phyloP scores from a whole-genome alignment of 1,140 invertebrate species.

The Calosoma granatense region DNA sequence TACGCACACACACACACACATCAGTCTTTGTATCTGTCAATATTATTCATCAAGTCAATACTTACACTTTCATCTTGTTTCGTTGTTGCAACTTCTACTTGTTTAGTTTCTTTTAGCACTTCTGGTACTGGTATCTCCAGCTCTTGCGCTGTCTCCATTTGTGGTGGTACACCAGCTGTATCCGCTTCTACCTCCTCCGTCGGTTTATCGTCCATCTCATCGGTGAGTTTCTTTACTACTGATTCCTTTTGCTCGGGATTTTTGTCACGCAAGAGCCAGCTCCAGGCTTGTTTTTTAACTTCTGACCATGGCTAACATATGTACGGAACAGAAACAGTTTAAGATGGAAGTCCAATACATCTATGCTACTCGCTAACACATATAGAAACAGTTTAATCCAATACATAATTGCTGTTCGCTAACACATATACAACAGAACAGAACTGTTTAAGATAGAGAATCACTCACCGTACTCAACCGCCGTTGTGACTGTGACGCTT shows the following conservation, averaged over 20 bases:
- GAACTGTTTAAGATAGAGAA: too few relatives aligned
- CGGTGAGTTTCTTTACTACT: background rate
- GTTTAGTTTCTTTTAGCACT: background rate
- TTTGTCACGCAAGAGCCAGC: constrained; percentile 12
- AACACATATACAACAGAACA: too few relatives aligned
- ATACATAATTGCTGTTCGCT: too few relatives aligned
- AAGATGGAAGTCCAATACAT: constrained; percentile 19
- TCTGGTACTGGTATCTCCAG: too few relatives aligned
- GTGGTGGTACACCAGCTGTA: background rate
- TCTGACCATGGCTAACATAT: constrained; percentile 41
- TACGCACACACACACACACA: too few relatives aligned
- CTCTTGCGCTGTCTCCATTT: too few relatives aligned
- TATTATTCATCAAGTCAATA: background rate
- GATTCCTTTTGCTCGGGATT: background rate
- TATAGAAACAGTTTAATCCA: too few relatives aligned
- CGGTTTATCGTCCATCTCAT: background rate
- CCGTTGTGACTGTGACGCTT: too few relatives aligned
- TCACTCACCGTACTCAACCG: background rate
- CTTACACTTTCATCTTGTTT: background rate
- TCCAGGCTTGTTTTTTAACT: constrained; percentile 37
- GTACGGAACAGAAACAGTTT: constrained; percentile 6
- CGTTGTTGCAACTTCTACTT: background rate
- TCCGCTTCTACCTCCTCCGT: background rate
- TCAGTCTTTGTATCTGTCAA: too few relatives aligned
- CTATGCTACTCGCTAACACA: too few relatives aligned